phyloP scores from a whole-genome alignment of 2,797 vertebrate genomes.

The Tenualosa ilisha region DNA sequence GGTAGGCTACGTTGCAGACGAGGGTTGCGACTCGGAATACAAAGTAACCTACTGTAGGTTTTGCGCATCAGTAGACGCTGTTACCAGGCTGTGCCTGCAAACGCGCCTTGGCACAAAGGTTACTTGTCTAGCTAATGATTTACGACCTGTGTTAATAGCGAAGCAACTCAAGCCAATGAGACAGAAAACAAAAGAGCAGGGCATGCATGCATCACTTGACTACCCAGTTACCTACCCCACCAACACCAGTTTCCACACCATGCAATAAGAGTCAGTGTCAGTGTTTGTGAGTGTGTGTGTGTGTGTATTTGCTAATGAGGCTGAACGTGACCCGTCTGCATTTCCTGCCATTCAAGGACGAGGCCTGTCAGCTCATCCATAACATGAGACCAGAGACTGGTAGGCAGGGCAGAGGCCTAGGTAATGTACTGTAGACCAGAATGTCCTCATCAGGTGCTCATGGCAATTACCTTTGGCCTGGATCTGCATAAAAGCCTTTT shows the following conservation, averaged over 20 bases:
- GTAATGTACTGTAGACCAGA: no score
- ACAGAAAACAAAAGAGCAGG: not conserved
- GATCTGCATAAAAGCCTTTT: no score
- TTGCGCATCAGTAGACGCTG: not conserved
- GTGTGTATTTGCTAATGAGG: no score
- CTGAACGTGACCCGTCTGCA: no score
- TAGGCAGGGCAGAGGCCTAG: no score
- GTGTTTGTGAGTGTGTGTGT: not conserved
- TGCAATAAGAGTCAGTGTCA: not conserved
- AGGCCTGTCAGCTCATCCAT: no score
- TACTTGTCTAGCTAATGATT: constrained; percentile 70
- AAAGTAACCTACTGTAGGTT: constrained; percentile 2
- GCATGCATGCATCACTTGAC: not conserved
- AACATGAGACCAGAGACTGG: no score
- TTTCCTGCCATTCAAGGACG: no score
- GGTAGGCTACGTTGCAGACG: not conserved
- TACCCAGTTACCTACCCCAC: not conserved
- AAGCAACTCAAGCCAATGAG: not conserved
- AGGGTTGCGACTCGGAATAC: not conserved
- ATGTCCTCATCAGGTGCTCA: no score
- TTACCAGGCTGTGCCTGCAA: not conserved
- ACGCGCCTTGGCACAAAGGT: constrained; percentile 63
- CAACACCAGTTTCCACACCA: not conserved
- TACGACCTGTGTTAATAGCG: constrained; percentile 49
- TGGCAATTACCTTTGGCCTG: no score